phyloP scores from a whole-genome alignment of 2,888 invertebrate species.

The Physocephala rufipes region DNA sequence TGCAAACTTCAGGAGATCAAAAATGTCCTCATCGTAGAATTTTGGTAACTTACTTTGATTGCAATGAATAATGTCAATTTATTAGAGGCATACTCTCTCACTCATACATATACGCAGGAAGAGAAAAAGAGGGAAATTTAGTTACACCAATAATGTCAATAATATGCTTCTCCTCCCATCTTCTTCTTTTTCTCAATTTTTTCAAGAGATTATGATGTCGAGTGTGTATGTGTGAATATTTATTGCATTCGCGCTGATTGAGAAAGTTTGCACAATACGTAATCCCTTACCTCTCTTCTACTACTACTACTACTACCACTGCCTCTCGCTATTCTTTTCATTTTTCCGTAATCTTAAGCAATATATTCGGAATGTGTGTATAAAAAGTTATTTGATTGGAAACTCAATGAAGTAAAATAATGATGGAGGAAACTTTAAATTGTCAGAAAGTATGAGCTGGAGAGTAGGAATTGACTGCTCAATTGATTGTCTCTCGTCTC shows the following conservation, averaged over 20 bases:
- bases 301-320: slow-evolving; percentile 1
- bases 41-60: slow-evolving; percentile 31
- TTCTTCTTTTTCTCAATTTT: background rate
- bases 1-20: no score
- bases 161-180: background rate
- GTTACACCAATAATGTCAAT: no score
- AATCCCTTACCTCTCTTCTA: slow-evolving; percentile 45
- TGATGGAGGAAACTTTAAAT: slow-evolving; percentile 36
- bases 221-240: slow-evolving; percentile 58
- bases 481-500: background rate
- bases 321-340: background rate
- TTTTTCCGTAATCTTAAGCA: no score
- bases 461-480: background rate
- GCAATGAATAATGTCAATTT: slow-evolving; percentile 32
- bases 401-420: slow-evolving; percentile 55
- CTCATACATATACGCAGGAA: background rate
- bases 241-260: slow-evolving; percentile 58
- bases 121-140: background rate
- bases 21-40: no score
- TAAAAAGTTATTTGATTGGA: slow-evolving; percentile 58
- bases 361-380: slow-evolving; percentile 1
- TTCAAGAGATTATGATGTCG: slow-evolving; percentile 43
- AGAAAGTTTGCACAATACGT: slow-evolving; percentile 58
- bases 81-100: slow-evolving; percentile 1
- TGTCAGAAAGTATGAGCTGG: background rate